Conservation (phyloP, 2,888 invertebrate genomes). For the Parnassius glacialis region DNA sequence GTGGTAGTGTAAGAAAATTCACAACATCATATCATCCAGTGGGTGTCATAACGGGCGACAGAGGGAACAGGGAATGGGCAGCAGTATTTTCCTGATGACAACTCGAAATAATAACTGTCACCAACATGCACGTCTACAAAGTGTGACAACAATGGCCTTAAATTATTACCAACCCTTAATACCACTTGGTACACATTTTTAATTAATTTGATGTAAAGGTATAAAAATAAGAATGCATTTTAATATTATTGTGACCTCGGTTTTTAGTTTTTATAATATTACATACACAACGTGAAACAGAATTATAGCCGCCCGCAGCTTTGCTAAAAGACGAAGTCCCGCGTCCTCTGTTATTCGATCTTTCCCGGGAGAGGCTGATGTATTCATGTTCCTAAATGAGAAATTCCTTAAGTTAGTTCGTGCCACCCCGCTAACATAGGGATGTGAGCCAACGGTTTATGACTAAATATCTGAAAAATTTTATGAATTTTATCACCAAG, state of each 20-base stretch:
- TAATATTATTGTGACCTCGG: background rate
- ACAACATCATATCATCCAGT: too few relatives aligned
- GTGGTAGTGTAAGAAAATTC: too few relatives aligned
- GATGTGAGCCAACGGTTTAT: conserved; percentile 29
- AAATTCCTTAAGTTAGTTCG: conserved; percentile 62
- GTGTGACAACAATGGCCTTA: too few relatives aligned
- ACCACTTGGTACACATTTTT: background rate
- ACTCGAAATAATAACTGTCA: too few relatives aligned
- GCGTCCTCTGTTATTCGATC: conserved; percentile 27
- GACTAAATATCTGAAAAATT: too few relatives aligned
- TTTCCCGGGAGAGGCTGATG: conserved; percentile 39
- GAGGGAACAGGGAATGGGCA: too few relatives aligned
- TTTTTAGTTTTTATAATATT: background rate
- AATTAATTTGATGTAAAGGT: too few relatives aligned
- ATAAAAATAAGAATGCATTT: background rate
- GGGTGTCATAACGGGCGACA: too few relatives aligned
- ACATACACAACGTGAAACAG: background rate
- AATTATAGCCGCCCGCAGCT: background rate
- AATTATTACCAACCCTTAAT: background rate
- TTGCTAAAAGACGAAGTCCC: conserved; percentile 31
- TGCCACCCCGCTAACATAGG: conserved; percentile 34
- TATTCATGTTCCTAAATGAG: conserved; percentile 58
- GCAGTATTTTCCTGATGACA: too few relatives aligned
- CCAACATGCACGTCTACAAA: too few relatives aligned
- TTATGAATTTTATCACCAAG: too few relatives aligned